These are phyloP conservation scores for Prionailurus bengalensis DNA, from an alignment of 2,113 vertebrate genomes.

Conservation along the genomic window DNA sequence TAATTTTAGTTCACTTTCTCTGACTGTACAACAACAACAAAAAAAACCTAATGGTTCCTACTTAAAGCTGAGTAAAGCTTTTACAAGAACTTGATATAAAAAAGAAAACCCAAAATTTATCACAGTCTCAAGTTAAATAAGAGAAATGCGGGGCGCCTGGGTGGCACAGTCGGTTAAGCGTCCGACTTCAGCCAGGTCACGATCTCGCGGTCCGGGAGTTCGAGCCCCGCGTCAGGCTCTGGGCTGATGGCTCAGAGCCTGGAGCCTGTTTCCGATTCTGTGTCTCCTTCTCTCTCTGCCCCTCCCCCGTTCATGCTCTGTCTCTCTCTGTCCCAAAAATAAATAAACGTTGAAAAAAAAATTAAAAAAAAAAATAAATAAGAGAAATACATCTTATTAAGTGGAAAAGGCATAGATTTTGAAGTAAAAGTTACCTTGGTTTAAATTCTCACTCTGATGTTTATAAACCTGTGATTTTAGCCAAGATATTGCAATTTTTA, in stretches of 20 bases:
- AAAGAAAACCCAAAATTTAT: background rate
- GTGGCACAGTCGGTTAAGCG: too few relatives aligned
- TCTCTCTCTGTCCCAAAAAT: too few relatives aligned
- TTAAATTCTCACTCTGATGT: background rate
- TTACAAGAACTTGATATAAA: background rate
- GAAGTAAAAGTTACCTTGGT: background rate
- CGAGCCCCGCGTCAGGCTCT: too few relatives aligned
- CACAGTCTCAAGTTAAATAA: background rate
- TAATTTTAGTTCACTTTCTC: conserved; percentile 28
- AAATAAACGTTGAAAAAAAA: too few relatives aligned
- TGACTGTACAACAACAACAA: conserved; percentile 14
- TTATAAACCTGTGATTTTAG: background rate
- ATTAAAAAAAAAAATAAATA: background rate
- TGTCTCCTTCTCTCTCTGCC: too few relatives aligned
- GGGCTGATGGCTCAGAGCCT: too few relatives aligned
- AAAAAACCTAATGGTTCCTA: background rate
- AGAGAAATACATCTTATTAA: background rate
- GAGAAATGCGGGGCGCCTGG: background rate
- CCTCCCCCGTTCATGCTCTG: too few relatives aligned
- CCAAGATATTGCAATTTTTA: background rate
- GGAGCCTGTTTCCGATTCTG: too few relatives aligned
- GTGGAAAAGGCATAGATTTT: background rate
- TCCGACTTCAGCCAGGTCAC: too few relatives aligned
- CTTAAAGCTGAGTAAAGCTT: background rate
- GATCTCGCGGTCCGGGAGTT: too few relatives aligned